A percentile compares a stretch with the other conserved stretches of the same genome.
phyloP scores from a whole-genome alignment of 2,797 vertebrate species.

The Hyperoplus lanceolatus region DNA sequence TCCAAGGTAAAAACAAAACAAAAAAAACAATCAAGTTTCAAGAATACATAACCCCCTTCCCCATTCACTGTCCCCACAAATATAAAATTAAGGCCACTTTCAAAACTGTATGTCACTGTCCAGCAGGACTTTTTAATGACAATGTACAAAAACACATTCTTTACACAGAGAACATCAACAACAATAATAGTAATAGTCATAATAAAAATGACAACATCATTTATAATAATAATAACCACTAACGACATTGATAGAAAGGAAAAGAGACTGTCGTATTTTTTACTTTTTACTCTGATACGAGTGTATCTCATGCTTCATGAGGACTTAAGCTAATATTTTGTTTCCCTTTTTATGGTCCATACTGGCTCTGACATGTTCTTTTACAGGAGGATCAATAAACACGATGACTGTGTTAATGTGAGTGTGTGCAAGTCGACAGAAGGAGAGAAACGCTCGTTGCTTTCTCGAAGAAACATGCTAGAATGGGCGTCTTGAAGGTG shows the following conservation, averaged over 20 bases:
- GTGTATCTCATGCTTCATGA: conserved; percentile 50
- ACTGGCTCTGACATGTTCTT: conserved; percentile 67
- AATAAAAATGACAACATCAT: conserved; percentile 79
- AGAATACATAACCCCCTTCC: conserved; percentile 77
- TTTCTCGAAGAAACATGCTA: conserved; percentile 62
- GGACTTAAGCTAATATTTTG: conserved; percentile 31
- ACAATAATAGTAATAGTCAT: conserved; percentile 83
- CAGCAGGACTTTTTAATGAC: conserved; percentile 89
- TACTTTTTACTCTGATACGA: conserved; percentile 53
- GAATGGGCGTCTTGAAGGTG: conserved; percentile 46
- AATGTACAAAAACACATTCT: conserved; percentile 86
- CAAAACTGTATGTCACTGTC: conserved; percentile 87
- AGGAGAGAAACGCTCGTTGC: conserved; percentile 30
- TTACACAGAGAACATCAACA: conserved; percentile 83
- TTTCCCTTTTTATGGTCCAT: conserved; percentile 64
- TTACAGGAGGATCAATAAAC: conserved; percentile 59
- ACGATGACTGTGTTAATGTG: conserved; percentile 42
- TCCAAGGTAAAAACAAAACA: conserved; percentile 70
- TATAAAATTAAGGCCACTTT: conserved; percentile 89
- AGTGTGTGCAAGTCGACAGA: conserved; percentile 53
- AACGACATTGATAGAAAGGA: conserved; percentile 69
- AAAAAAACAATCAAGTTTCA: conserved; percentile 84
- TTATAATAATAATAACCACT: conserved; percentile 72
- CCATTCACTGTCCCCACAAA: conserved; percentile 83
- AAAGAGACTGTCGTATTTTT: conserved; percentile 62